phyloP scores from a whole-genome alignment of 1,140 invertebrate species.

The Belonocnema kinseyi region DNA sequence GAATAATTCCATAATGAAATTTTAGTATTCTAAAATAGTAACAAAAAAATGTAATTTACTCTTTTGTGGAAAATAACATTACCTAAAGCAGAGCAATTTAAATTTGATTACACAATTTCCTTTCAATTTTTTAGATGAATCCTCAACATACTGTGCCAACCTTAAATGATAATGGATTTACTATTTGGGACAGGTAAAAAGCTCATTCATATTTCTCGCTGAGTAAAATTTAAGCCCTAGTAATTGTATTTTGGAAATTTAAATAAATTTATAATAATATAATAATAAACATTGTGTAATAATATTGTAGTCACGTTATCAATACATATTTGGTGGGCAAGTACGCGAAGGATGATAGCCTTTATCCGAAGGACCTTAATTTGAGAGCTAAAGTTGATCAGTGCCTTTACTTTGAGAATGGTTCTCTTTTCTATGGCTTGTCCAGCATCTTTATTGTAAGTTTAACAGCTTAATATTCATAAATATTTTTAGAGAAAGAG shows the following conservation, averaged over 20 bases:
- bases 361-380: constrained; percentile 83
- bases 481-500: no score
- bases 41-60: no score
- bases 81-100: no score
- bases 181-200: constrained; percentile 79
- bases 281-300: neutral
- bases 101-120: neutral
- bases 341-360: constrained; percentile 81
- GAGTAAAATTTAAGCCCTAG: no score
- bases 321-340: constrained; percentile 82
- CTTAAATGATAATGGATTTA: constrained; percentile 81
- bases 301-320: constrained; percentile 80
- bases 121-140: constrained; percentile 75
- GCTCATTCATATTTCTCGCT: neutral
- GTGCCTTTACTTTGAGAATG: constrained; percentile 84
- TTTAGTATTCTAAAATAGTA: no score
- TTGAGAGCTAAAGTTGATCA: constrained; percentile 83
- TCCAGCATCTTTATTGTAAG: constrained; percentile 6
- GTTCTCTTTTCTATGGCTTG: constrained; percentile 72
- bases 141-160: constrained; percentile 83
- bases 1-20: no score
- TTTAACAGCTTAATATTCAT: neutral
- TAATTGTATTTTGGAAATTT: neutral
- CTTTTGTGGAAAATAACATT: no score
- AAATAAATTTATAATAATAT: neutral